A percentile compares a stretch with the other conserved stretches of the same genome.
Evolutionary conservation across 1,140 invertebrate genomes (phyloP).

Genomic region (Helicoverpa zea): DNA sequence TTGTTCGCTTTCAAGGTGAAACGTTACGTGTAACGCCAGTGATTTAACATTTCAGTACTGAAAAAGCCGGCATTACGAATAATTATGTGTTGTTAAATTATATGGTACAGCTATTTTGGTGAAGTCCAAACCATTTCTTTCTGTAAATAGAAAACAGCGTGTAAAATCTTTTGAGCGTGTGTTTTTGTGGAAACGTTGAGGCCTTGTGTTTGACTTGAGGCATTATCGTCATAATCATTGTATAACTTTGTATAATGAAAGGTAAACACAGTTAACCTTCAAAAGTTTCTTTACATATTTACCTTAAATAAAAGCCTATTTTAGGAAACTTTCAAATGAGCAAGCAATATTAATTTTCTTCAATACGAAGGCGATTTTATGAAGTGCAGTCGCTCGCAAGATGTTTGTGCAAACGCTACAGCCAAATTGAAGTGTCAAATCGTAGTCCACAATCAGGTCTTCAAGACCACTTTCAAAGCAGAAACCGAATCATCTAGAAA

Average conservation of each 20-base stretch:
- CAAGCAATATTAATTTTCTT: not conserved
- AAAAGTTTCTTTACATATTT: too few species aligned
- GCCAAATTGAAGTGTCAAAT: slow-evolving; percentile 47
- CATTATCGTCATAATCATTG: not conserved
- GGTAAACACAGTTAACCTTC: too few species aligned
- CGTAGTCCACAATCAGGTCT: slow-evolving; percentile 37
- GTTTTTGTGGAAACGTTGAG: not conserved
- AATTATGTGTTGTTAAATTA: slow-evolving; percentile 19
- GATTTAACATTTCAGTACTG: slow-evolving; percentile 6
- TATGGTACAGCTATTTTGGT: not conserved
- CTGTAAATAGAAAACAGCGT: not conserved
- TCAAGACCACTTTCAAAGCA: not conserved
- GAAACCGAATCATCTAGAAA: too few species aligned
- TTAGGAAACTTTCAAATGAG: not conserved
- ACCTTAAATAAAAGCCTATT: not conserved
- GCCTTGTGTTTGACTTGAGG: not conserved
- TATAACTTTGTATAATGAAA: not conserved
- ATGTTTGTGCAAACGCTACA: slow-evolving; percentile 27
- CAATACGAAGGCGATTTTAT: not conserved
- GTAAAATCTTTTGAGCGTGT: not conserved
- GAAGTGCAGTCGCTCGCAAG: not conserved
- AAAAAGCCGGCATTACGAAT: not conserved
- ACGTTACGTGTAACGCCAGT: slow-evolving; percentile 5
- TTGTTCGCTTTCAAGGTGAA: slow-evolving; percentile 33
- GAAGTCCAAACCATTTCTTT: not conserved